Evolutionary conservation across 2,797 vertebrate genomes (phyloP).

Genomic region (Hoplostethus mediterraneus): DNA sequence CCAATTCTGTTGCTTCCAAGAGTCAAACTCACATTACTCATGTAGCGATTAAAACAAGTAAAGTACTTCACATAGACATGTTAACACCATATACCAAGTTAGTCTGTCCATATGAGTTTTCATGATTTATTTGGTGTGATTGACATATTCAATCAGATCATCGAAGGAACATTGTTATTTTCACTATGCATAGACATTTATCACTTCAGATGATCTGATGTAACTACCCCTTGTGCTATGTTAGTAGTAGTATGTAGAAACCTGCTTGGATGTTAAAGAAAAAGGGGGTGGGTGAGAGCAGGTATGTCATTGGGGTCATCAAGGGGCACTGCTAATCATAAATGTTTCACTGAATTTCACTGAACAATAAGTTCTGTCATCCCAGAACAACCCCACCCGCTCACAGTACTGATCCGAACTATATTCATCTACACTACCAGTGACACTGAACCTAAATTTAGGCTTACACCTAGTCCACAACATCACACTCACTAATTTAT

Average conservation of each 20-base stretch:
- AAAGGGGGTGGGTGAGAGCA: too few relatives aligned
- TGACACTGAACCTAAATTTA: conserved; percentile 20
- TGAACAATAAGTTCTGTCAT: too few relatives aligned
- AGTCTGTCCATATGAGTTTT: neutral
- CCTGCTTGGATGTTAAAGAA: too few relatives aligned
- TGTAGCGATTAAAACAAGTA: neutral
- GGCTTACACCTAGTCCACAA: neutral
- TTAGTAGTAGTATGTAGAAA: too few relatives aligned
- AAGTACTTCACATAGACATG: neutral
- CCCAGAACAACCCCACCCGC: too few relatives aligned
- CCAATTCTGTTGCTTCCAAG: neutral
- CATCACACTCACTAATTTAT: neutral
- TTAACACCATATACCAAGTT: neutral
- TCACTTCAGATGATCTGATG: neutral
- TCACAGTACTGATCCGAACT: neutral
- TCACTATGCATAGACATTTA: neutral
- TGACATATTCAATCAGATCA: too few relatives aligned
- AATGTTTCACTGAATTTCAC: too few relatives aligned
- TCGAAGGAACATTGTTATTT: too few relatives aligned
- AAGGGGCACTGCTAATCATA: too few relatives aligned
- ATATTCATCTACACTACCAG: neutral
- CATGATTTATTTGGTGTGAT: neutral
- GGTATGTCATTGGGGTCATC: too few relatives aligned
- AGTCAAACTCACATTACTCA: neutral
- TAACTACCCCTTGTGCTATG: neutral